Evolutionary conservation across 37 sponge, comb jelly and placozoan genomes (phyloP), one percentile per base, ranked within the genome.

Genomic region (Oscarella lobularis): DNA sequence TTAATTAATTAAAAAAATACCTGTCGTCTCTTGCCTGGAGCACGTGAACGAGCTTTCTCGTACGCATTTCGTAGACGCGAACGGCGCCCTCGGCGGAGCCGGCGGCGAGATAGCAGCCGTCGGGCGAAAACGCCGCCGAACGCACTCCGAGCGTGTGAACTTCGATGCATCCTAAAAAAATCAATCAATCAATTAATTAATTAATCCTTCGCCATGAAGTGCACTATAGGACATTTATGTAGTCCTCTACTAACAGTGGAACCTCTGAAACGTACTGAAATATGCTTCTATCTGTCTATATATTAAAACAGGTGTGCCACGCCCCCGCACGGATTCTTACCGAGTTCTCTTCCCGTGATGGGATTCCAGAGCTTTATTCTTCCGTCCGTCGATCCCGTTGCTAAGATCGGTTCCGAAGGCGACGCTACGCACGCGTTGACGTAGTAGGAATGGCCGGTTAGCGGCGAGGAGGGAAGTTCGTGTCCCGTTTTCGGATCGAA

Each of bases 301-400:
- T n/a, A n/a, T n/a, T n/a, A n/a, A n/a, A n/a, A n/a, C n/a, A n/a
- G n/a, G n/a, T n/a, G n/a, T n/a, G n/a, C n/a, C n/a, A n/a, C n/a
- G n/a, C n/a, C n/a, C n/a, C n/a, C n/a, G n/a, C n/a, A n/a, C n/a
- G n/a, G n/a, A n/a, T n/a, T n/a, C 71, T 68, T 35, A 68, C 71
- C 71, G 33, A 68, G 5, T 29, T 14, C 6, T 20, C 33, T 14
- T 5, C 71, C 6, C 29, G 71, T 68, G 6, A 5, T 35, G 31
- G 31, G 5, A 20, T 20, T 68, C 71, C 71, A 68, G 31, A 68
- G 4, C 29, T 14, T 4, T 4, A 68, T 20, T 29, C 31, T 68
- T 5, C 71, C 6, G 71, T 68, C 71, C 71, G 71, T 68, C 33
- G 71, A 68, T 5, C 71, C 71, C 35, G 71, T 30, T 68, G 29